Evolutionary conservation across 2,797 vertebrate genomes (phyloP).

Genomic region (Harpagifer antarcticus): DNA sequence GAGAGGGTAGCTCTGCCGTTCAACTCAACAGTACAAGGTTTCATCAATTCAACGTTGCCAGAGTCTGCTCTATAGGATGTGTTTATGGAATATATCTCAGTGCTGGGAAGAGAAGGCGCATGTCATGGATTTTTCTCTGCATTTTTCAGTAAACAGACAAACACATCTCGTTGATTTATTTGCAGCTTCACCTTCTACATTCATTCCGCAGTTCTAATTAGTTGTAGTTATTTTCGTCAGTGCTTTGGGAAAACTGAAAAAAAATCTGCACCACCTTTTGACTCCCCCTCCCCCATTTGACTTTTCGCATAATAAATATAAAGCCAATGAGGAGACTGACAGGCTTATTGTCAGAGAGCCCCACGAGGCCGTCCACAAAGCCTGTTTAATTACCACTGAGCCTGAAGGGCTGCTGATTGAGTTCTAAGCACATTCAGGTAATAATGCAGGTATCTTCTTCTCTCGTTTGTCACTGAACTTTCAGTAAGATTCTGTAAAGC

Average conservation of each 20-base stretch:
- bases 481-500: conserved; percentile 43
- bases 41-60: conserved; percentile 15
- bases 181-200: conserved; percentile 11
- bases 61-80: background rate
- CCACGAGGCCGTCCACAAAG: conserved; percentile 29
- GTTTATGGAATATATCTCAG: conserved; percentile 3
- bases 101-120: background rate
- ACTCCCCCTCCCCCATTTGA: background rate
- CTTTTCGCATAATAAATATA: conserved; percentile 6
- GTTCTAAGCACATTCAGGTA: conserved; percentile 62
- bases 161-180: conserved; percentile 6
- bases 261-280: conserved; percentile 31
- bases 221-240: conserved; percentile 18
- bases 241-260: conserved; percentile 8
- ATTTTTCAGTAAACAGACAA: background rate
- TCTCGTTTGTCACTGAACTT: conserved; percentile 64
- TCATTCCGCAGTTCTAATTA: conserved; percentile 35
- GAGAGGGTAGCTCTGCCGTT: background rate
- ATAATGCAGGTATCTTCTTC: conserved; percentile 53
- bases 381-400: conserved; percentile 45
- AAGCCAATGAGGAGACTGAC: conserved; percentile 28
- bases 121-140: background rate
- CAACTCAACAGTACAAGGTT: conserved; percentile 4
- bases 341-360: conserved; percentile 31
- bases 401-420: conserved; percentile 36